Percentiles rank a stretch among this genome's conserved stretches.
phyloP scores from a whole-genome alignment of 2,888 invertebrate genomes.

The Corythucha ciliata region DNA sequence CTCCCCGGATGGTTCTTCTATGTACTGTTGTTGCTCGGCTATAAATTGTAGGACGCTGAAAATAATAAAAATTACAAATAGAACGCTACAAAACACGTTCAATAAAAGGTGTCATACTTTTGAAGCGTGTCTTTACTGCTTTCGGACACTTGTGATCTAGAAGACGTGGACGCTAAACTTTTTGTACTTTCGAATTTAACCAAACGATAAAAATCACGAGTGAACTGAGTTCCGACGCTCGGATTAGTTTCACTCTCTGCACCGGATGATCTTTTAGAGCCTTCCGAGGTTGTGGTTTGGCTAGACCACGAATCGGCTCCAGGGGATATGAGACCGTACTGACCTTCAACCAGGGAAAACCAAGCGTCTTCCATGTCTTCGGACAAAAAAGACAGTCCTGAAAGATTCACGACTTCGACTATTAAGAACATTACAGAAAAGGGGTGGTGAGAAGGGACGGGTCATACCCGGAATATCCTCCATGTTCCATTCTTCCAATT shows the following conservation, averaged over 20 bases:
- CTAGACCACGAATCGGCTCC: conserved; percentile 53
- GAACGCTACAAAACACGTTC: too few species aligned
- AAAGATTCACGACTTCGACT: not conserved
- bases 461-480: conserved; percentile 31
- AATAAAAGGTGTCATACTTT: too few species aligned
- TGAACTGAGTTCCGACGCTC: conserved; percentile 62
- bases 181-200: conserved; percentile 74
- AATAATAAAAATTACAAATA: too few species aligned
- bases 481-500: conserved; percentile 70
- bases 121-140: conserved; percentile 7
- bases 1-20: not conserved
- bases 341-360: conserved; percentile 11
- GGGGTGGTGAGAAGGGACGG: not conserved
- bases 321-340: conserved; percentile 44
- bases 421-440: not conserved
- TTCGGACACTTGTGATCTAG: conserved; percentile 27
- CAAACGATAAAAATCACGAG: conserved; percentile 67
- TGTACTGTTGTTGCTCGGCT: conserved; percentile 66
- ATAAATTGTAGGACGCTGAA: conserved; percentile 66
- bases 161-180: conserved; percentile 58
- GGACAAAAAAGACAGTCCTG: conserved; percentile 22
- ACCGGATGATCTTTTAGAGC: conserved; percentile 60
- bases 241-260: conserved; percentile 48
- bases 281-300: conserved; percentile 39
- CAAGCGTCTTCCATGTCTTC: conserved; percentile 26